Evolutionary conservation across 2,888 invertebrate genomes (phyloP).

Genomic region (Lithophane leautieri): DNA sequence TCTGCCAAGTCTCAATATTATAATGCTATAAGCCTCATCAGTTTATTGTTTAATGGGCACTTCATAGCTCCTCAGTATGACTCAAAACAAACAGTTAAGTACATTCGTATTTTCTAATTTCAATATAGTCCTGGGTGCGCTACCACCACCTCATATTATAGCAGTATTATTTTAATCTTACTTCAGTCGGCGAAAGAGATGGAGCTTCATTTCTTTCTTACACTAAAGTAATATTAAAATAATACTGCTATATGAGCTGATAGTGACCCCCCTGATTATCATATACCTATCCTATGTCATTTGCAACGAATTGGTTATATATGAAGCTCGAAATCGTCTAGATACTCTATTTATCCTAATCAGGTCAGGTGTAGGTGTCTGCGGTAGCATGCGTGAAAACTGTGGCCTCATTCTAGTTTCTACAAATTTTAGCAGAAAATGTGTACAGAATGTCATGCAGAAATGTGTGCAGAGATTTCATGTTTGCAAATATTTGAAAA

Average conservation of each 20-base stretch:
- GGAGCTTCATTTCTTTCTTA: no score
- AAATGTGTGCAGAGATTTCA: not conserved
- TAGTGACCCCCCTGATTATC: no score
- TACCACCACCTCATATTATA: no score
- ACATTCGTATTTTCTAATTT: not conserved
- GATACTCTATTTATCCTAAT: slow-evolving; percentile 34
- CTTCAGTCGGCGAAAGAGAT: no score
- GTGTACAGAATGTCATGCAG: not conserved
- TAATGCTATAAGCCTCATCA: not conserved
- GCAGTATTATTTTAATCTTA: no score
- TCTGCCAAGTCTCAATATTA: not conserved
- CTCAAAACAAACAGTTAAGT: not conserved
- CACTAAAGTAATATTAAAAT: no score
- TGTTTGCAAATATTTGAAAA: not conserved
- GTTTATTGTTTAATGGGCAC: not conserved
- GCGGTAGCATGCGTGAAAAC: slow-evolving; percentile 21
- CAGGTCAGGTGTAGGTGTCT: slow-evolving; percentile 45
- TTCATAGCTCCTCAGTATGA: not conserved
- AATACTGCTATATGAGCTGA: no score
- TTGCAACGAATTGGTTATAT: not conserved
- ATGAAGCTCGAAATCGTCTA: slow-evolving; percentile 13
- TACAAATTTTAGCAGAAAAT: not conserved
- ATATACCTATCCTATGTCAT: no score
- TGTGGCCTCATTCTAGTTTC: slow-evolving; percentile 34
- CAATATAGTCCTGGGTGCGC: no score